Evolutionary conservation across 2,113 vertebrate genomes (phyloP), one percentile per base, ranked within the genome.

Genomic region (Oryzias melastigma): DNA sequence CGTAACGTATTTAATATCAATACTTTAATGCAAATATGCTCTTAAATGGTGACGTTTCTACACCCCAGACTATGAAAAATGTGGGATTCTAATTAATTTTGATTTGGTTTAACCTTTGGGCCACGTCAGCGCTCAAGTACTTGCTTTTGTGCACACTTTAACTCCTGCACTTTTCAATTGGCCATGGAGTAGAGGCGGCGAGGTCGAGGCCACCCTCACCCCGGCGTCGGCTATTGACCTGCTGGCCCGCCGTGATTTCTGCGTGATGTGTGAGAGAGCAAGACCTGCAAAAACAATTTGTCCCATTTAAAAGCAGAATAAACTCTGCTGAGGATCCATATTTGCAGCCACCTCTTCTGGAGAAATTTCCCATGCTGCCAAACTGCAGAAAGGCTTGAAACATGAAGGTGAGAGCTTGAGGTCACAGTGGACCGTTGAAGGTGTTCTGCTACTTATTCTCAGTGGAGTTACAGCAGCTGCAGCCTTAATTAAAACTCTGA

Each of bases 281-380:
- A 52, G 58, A 70, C 71, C 66, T 68, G 49, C 51, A 35, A 71
- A 75, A 75, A 73, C 71, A 60, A 88, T 88, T 75, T 84, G 68
- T 85, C 83, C 83, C 69, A 19, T 84, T 75, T 63, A 73, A 75
- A 71, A 79, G 71, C 69, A 61, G 73, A 65, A 78, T 75, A 55
- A 81, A 85, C 29, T 85, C 82, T 74, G 57, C 73, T 59, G 79
- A 69, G 71, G 46, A 54, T 52, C 18, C 46, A 52, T 78, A 52
- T 17, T 75, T 80, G 82, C 69, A 69, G 52, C 47, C 51, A 56
- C 7, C 22, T 76, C 52, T 58, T 18, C 50, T 71, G 63, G 47
- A 59, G 47, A 71, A 55, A 68, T 65, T 56, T 69, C 29, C 73
- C 49, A 29, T 80, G 55, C 43, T 63, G 51, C 42, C 15, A 7